Conservation (phyloP, 2,888 invertebrate species). For the Tenthredo livida region DNA sequence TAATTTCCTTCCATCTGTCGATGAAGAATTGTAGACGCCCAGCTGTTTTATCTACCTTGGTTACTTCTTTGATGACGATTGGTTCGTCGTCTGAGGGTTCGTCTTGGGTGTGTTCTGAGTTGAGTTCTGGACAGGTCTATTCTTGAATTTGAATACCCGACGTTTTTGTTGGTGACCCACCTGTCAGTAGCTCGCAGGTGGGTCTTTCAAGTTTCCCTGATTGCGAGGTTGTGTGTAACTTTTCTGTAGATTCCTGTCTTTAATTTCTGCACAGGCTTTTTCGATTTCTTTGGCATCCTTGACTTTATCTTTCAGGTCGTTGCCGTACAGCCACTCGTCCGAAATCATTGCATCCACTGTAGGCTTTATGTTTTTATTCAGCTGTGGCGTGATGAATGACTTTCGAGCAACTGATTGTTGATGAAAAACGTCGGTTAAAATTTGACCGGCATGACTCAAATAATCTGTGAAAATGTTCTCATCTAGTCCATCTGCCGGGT, state of each 20-base stretch:
- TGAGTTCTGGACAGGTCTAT: not conserved
- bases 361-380: constrained; percentile 46
- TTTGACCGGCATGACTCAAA: constrained; percentile 20
- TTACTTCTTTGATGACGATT: no score
- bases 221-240: not conserved
- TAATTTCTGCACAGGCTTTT: constrained; percentile 35
- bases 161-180: constrained; percentile 52
- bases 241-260: not conserved
- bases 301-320: constrained; percentile 30
- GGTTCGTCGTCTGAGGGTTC: no score
- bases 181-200: constrained; percentile 53
- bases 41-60: no score
- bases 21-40: no score
- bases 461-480: constrained; percentile 16
- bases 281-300: constrained; percentile 47
- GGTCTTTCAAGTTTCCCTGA: constrained; percentile 54
- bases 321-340: constrained; percentile 45
- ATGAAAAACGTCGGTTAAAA: constrained; percentile 53
- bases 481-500: constrained; percentile 47
- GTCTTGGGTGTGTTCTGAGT: no score
- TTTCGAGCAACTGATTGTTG: constrained; percentile 53
- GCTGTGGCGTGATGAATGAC: constrained; percentile 38
- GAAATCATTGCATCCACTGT: constrained; percentile 35
- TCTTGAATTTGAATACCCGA: not conserved
- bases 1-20: no score